Conservation (phyloP, 2,888 invertebrate genomes). For the Eilema depressum region DNA sequence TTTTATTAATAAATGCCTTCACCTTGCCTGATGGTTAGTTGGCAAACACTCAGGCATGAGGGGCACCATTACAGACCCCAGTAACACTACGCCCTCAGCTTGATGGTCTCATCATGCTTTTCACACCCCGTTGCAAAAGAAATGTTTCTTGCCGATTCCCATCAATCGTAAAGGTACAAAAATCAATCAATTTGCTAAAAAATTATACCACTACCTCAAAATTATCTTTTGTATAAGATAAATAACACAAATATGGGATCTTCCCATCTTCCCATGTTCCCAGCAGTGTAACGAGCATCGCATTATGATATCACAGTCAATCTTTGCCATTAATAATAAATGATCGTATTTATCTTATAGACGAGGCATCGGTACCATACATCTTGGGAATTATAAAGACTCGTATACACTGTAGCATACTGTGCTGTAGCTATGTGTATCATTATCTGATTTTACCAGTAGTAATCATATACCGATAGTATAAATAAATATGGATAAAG, state of each 20-base stretch:
- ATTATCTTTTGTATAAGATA: conserved; percentile 1
- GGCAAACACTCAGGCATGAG: no score
- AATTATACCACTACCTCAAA: neutral
- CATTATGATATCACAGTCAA: conserved; percentile 40
- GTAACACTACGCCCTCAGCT: no score
- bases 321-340: conserved; percentile 67
- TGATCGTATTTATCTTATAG: conserved; percentile 59
- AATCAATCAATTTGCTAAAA: neutral
- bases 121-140: no score
- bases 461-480: no score
- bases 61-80: no score
- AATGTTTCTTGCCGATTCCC: no score
- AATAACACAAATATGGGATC: conserved; percentile 28
- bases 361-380: conserved; percentile 53
- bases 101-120: no score
- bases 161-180: neutral
- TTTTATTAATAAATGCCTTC: no score
- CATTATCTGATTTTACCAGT: no score
- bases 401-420: conserved; percentile 40
- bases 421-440: no score
- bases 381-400: conserved; percentile 52
- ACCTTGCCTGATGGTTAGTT: no score
- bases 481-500: no score
- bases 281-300: conserved; percentile 28
- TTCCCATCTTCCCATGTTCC: neutral